Evolutionary conservation across 1,140 invertebrate species (phyloP).

Genomic region (Lamellibrachia luymesi): DNA sequence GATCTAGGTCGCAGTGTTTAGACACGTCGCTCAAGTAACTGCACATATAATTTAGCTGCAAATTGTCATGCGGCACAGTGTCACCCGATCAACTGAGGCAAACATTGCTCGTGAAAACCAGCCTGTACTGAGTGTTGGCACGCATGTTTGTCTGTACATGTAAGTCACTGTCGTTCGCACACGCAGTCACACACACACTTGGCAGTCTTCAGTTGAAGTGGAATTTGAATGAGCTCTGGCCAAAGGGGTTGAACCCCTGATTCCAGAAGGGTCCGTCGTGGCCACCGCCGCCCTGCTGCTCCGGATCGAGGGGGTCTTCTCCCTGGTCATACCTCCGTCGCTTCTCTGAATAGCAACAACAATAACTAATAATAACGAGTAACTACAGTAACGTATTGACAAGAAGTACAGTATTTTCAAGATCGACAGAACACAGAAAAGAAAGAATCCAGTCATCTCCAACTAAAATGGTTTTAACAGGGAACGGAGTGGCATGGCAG

Average conservation of each 20-base stretch:
- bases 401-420: background rate
- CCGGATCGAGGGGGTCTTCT: slow-evolving; percentile 95
- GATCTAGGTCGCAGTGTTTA: no score
- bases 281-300: slow-evolving; percentile 62
- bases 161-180: background rate
- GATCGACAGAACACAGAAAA: no score
- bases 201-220: slow-evolving; percentile 65
- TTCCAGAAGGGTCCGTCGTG: slow-evolving; percentile 59
- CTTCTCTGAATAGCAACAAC: slow-evolving; percentile 70
- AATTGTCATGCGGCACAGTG: no score
- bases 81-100: no score
- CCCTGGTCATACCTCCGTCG: slow-evolving; percentile 89
- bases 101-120: no score
- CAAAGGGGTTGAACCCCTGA: slow-evolving; percentile 75
- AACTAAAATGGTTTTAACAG: no score
- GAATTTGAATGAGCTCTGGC: slow-evolving; percentile 83
- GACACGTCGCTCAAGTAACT: no score
- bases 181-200: background rate
- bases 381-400: background rate
- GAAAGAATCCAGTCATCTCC: no score
- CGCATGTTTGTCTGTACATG: background rate
- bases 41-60: no score
- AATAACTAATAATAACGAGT: background rate
- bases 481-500: no score
- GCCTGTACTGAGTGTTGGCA: background rate